Percentiles rank a stretch among this genome's conserved stretches.
Conservation (phyloP, 2,888 invertebrate genomes). For the Pheosia tremula region DNA sequence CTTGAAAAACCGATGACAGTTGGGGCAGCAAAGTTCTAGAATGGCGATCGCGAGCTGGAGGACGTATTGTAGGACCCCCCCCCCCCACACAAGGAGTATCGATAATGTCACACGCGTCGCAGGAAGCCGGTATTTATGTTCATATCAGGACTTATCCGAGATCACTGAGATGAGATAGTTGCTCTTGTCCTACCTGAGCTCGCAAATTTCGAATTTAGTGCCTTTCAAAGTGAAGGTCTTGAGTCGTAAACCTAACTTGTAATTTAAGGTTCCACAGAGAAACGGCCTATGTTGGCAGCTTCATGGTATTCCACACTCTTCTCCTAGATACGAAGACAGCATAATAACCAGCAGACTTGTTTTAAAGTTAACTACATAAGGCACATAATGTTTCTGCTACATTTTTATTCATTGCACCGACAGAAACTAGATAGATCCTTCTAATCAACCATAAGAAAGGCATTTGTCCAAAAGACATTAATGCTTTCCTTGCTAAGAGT, state of each 20-base stretch:
- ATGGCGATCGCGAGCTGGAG: too few relatives aligned
- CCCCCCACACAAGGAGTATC: too few relatives aligned
- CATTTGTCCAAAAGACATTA: background rate
- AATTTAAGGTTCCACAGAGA: background rate
- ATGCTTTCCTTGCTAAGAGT: background rate
- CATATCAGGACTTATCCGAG: background rate
- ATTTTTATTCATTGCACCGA: too few relatives aligned
- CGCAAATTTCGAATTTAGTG: constrained; percentile 7
- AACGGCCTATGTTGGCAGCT: constrained; percentile 6
- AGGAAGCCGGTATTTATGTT: too few relatives aligned
- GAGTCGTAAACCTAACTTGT: constrained; percentile 7
- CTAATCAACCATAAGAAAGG: too few relatives aligned
- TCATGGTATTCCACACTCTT: background rate
- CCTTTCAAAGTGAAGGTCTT: constrained; percentile 6
- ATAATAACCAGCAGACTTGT: background rate
- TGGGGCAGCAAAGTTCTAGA: too few relatives aligned
- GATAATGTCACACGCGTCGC: too few relatives aligned
- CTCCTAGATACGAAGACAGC: background rate
- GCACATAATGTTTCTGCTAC: too few relatives aligned
- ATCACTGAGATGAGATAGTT: background rate
- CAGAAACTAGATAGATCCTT: too few relatives aligned
- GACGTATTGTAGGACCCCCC: too few relatives aligned
- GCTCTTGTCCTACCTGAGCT: constrained; percentile 3
- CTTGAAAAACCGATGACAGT: too few relatives aligned
- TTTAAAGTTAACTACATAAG: too few relatives aligned